Base-by-base conservation (phyloP, 2,797 vertebrate genomes). In the Nyctalus aviator region DNA sequence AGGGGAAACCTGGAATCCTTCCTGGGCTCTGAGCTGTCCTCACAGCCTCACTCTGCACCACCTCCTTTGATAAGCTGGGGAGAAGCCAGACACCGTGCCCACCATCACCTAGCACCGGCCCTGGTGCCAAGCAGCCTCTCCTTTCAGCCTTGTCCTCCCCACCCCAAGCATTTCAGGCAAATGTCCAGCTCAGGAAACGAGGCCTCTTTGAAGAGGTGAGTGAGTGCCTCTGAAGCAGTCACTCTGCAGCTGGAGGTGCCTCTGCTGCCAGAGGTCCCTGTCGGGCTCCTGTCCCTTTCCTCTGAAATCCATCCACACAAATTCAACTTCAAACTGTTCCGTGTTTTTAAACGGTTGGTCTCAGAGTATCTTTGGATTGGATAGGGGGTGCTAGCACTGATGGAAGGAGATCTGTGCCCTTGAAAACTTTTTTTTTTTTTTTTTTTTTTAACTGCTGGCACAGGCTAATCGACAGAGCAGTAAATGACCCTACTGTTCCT, bases 401-500 rank as follows among this genome's bases (percentile, higher is more conserved):
- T 90, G 6, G 57, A 93, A 6, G 57, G 76, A 95, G 66, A 90
- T 84, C 27, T 35, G 41, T 94, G 86, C 84, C 75, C 93, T 95
- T 88, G 93, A 93, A 93, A 94, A 96, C 94, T 90, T 72, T 62
- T 53, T 94, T n/a, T n/a, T n/a, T n/a, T n/a, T 93, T 91, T 94
- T 93, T 41, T 8, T 44, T 44, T 44, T 44, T 44, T 1, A 44
- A 44, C 73, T 78, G 88, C 95, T 96, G 92, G 91, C 84, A 92
- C 17, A 35, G 76, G 64, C 87, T 79, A 73, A 94, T 93, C 10
- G 8, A 37, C 35, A 81, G 55, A 94, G 79, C 94, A n/a, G 57
- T 92, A 69, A 97, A 92, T 93, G 92, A 68, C 88, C 84, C 88
- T 64, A 62, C 84, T 95, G 75, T 96, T 96, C 76, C 71, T 94